These are phyloP conservation scores for Spongilla lacustris DNA, from an alignment of 37 sponge, comb jelly and placozoan genomes.

Conservation along the genomic window DNA sequence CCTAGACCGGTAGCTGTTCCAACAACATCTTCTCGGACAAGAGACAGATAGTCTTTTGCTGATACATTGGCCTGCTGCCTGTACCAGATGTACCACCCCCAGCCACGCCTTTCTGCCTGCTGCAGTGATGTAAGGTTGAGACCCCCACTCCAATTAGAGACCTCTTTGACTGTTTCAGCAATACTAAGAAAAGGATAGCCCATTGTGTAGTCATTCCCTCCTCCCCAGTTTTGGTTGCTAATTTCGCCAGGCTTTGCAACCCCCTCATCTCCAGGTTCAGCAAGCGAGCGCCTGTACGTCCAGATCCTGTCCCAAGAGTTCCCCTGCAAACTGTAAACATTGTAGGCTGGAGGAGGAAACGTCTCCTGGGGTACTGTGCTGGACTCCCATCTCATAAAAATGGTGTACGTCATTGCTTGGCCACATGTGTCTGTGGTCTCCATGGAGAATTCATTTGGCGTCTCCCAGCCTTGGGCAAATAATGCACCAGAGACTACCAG, in stretches of 20 bases:
- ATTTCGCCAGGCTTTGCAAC: not conserved
- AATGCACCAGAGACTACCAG: not conserved
- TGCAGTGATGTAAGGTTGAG: not conserved
- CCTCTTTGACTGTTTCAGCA: not conserved
- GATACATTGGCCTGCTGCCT: not conserved
- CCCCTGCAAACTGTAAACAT: not conserved
- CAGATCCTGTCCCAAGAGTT: not conserved
- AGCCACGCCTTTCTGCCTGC: not conserved
- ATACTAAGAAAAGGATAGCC: not conserved
- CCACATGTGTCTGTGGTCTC: not conserved
- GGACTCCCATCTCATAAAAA: not conserved
- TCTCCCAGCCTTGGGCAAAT: not conserved
- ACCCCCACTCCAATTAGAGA: not conserved
- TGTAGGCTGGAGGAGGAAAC: not conserved
- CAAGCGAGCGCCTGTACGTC: not conserved
- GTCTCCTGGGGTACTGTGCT: not conserved
- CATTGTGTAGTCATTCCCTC: not conserved
- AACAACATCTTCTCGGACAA: not conserved
- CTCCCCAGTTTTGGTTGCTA: not conserved
- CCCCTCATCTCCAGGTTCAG: not conserved
- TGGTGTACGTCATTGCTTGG: not conserved
- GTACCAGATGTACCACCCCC: not conserved
- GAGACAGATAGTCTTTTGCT: not conserved
- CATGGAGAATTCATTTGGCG: not conserved
- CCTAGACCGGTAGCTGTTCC: not conserved